A percentile compares a stretch with the other conserved stretches of the same genome.
These are phyloP conservation scores for Mobula hypostoma DNA, from an alignment of 2,113 vertebrate genomes.

Conservation along the genomic window DNA sequence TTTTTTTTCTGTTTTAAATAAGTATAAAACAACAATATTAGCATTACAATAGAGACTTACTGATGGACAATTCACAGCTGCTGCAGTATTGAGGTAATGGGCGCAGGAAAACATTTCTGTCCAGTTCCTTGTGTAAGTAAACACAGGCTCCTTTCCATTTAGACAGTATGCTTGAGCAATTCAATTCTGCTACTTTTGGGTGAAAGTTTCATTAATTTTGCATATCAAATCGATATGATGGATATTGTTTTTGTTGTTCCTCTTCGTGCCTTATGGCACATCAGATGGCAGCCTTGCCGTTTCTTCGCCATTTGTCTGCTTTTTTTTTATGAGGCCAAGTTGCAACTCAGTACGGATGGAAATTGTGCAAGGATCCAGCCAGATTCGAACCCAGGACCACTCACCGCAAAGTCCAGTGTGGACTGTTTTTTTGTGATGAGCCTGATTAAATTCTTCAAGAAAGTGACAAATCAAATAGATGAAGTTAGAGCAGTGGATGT, in stretches of 20 bases:
- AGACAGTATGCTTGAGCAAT: neutral
- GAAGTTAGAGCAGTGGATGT: too few relatives aligned
- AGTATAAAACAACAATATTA: neutral
- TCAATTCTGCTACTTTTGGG: conserved; percentile 15
- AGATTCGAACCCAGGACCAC: too few relatives aligned
- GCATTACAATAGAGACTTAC: neutral
- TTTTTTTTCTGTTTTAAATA: neutral
- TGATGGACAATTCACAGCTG: neutral
- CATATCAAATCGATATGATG: conserved; percentile 17
- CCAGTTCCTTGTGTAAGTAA: neutral
- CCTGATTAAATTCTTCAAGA: too few relatives aligned
- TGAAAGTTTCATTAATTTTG: conserved; percentile 26
- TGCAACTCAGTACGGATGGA: too few relatives aligned
- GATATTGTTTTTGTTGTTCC: neutral
- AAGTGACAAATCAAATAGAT: too few relatives aligned
- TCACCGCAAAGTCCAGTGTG: too few relatives aligned
- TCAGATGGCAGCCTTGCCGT: too few relatives aligned
- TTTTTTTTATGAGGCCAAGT: too few relatives aligned
- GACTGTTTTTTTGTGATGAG: too few relatives aligned
- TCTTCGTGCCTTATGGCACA: too few relatives aligned
- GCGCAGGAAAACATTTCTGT: neutral
- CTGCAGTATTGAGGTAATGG: neutral
- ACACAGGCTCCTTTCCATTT: neutral
- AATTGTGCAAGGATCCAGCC: too few relatives aligned
- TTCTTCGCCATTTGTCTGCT: too few relatives aligned